Base-by-base conservation (phyloP, 2,797 vertebrate species). In the Phylloscopus collybita region DNA sequence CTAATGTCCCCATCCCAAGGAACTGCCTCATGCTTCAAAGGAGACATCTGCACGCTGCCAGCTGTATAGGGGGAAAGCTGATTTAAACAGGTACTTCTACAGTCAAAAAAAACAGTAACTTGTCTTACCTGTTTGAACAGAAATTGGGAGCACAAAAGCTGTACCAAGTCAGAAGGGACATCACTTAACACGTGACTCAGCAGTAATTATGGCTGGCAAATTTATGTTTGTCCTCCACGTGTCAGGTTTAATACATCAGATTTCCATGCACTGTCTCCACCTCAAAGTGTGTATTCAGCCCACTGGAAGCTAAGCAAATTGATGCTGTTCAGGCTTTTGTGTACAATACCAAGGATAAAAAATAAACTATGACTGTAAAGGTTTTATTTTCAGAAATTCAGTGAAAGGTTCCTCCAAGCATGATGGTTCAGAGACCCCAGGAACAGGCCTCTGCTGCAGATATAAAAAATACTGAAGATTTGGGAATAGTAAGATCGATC, bases 201-300 rank as follows among this genome's bases (percentile, higher is more conserved):
- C 75, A 66, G 67, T 95, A 66, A 87, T 94, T 93, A 83, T 2
- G 25, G 83, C 80, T 80, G 73, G 65, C 64, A 88, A 54, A 89
- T 89, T 91, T 86, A 10, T 73, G 72, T 94, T 95, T 83, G 65
- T 74, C 83, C 69, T 96, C 73, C 65, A n/a, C 26, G 1, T 80
- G 49, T 94, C 81, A 69, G 65, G 54, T 93, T 88, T 86, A 81
- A 82, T 92, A 30, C 67, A 47, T 92, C 81, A 59, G 27, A 80
- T 81, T 71, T 74, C 49, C 3, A 3, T n/a, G n/a, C 18, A 14
- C 66, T 71, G 34, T 54, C 66, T 85, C 60, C 1, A 4, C 74
- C 76, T 90, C 5, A 1, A 54, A 62, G 42, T 2, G 9, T 4
- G 16, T 40, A 44, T 72, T 47, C 44, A 36, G 44, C 30, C 42